These are phyloP conservation scores for Centruroides sculpturatus DNA, from an alignment of 1,140 invertebrate species.

Conservation along the genomic window DNA sequence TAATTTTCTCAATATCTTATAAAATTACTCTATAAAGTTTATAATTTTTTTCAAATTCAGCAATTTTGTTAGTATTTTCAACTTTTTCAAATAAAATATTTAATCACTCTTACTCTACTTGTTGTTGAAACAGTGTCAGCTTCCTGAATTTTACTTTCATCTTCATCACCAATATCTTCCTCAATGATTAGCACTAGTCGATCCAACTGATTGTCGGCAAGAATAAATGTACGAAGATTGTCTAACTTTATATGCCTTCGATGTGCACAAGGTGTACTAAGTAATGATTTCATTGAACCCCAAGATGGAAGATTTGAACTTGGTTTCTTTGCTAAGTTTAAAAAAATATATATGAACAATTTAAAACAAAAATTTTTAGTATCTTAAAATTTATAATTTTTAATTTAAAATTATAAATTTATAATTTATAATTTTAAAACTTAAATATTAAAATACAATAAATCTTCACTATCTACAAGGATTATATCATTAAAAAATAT, in stretches of 20 bases:
- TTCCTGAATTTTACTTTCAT: slow-evolving; percentile 11
- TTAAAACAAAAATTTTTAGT: too few relatives aligned
- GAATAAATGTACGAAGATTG: slow-evolving; percentile 59
- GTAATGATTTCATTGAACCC: slow-evolving; percentile 10
- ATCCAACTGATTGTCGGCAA: slow-evolving; percentile 69
- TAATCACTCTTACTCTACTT: slow-evolving; percentile 6
- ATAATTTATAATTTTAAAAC: too few relatives aligned
- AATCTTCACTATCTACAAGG: too few relatives aligned
- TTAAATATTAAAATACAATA: too few relatives aligned
- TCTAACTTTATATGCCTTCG: slow-evolving; percentile 64
- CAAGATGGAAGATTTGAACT: slow-evolving; percentile 8
- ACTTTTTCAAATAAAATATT: neutral
- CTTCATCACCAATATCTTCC: slow-evolving; percentile 30
- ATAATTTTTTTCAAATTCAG: neutral
- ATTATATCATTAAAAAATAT: too few relatives aligned
- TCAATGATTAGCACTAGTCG: slow-evolving; percentile 62
- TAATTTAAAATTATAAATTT: too few relatives aligned
- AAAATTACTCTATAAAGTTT: too few relatives aligned
- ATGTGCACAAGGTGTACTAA: slow-evolving; percentile 47
- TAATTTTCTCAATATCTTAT: too few relatives aligned
- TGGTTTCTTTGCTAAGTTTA: too few relatives aligned
- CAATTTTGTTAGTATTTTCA: neutral
- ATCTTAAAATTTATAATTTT: too few relatives aligned
- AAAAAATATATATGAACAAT: too few relatives aligned
- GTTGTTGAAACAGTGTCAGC: slow-evolving; percentile 9